These are phyloP conservation scores for Resseliella maxima DNA, from an alignment of 2,888 invertebrate genomes.

Conservation along the genomic window DNA sequence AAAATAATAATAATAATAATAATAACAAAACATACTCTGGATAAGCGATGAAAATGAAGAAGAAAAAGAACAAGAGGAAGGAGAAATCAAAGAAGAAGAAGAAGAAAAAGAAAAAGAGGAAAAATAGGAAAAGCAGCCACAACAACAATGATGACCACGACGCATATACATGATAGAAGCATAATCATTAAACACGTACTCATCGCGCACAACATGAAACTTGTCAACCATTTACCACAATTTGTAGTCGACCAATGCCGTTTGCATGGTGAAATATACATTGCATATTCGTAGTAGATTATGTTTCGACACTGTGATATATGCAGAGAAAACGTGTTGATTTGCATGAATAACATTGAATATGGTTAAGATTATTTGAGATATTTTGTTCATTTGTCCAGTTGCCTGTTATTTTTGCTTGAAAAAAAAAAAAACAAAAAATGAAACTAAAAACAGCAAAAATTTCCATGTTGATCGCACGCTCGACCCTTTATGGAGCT, in stretches of 20 bases:
- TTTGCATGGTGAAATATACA: background rate
- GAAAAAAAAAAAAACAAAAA: no score
- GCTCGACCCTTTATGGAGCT: background rate
- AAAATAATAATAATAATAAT: no score
- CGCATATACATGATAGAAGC: background rate
- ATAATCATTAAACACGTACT: slow-evolving; percentile 51
- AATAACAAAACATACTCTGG: background rate
- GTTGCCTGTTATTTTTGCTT: background rate
- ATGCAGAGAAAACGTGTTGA: slow-evolving; percentile 33
- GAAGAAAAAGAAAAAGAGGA: no score
- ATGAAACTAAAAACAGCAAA: no score
- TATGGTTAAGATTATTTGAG: background rate
- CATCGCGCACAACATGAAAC: slow-evolving; percentile 51
- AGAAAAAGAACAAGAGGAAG: background rate
- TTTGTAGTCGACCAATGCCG: slow-evolving; percentile 13
- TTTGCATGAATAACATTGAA: background rate
- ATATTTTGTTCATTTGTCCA: background rate
- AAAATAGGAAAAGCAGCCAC: no score
- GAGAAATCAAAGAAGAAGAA: background rate
- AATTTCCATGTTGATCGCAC: background rate
- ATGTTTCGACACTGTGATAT: slow-evolving; percentile 17
- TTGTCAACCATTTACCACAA: slow-evolving; percentile 51
- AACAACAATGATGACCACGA: background rate
- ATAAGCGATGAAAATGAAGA: no score
- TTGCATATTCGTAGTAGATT: background rate